Evolutionary conservation across 2,888 invertebrate species (phyloP).

Genomic region (Amiota minor): DNA sequence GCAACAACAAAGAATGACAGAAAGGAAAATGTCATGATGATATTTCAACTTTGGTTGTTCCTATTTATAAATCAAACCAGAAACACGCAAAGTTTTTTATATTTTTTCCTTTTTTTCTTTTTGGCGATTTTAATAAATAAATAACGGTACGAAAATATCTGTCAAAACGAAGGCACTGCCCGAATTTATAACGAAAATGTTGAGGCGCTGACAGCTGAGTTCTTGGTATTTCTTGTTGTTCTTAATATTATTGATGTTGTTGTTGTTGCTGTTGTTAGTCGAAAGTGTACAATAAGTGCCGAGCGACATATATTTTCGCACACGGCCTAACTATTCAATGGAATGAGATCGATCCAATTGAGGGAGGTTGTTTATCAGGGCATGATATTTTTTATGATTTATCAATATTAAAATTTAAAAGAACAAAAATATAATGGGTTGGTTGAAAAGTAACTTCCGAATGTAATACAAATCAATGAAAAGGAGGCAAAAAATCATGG

Average conservation of each 20-base stretch:
- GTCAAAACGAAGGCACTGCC: constrained; percentile 15
- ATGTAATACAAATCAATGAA: too few species aligned
- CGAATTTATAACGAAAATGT: constrained; percentile 23
- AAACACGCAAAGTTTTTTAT: constrained; percentile 59
- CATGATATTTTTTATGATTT: constrained; percentile 26
- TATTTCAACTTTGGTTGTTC: constrained; percentile 57
- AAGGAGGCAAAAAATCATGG: too few species aligned
- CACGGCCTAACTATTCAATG: background rate
- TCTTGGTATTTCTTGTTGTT: too few species aligned
- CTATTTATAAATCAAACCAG: constrained; percentile 65
- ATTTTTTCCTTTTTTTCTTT: background rate
- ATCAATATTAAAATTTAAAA: background rate
- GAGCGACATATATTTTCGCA: constrained; percentile 51
- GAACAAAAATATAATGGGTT: too few species aligned
- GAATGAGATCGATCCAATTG: background rate
- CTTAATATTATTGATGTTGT: background rate
- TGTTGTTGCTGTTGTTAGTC: constrained; percentile 45
- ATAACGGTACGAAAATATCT: background rate
- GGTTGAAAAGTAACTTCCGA: too few species aligned
- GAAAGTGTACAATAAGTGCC: constrained; percentile 55
- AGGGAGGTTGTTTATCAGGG: background rate
- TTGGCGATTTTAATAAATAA: constrained; percentile 38
- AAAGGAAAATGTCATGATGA: constrained; percentile 50
- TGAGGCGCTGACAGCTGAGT: constrained; percentile 9
- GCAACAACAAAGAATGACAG: constrained; percentile 27